Evolutionary conservation across 1,140 invertebrate species (phyloP), one percentile per base, ranked within the genome.

Genomic region (Eriosoma lanigerum): DNA sequence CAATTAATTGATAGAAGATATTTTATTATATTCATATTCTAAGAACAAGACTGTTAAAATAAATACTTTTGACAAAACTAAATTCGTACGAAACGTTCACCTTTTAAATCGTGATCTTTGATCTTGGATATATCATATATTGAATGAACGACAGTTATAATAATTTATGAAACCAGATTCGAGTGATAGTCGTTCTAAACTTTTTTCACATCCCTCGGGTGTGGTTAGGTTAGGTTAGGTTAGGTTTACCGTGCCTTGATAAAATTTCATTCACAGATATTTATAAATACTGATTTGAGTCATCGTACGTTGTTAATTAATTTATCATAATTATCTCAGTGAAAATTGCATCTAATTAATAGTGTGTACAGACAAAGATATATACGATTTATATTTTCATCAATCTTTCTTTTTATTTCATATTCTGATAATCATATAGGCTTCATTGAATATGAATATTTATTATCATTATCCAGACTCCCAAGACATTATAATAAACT

Each of bases 131-230:
- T 64, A n/a, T n/a, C 19, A 19, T 38, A n/a, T 38, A 19, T 19
- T 13, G 56, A 32, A 32, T 32, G n/a, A n/a, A 26, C 9, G 62
- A 66, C 32, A 3, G n/a, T n/a, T 12, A 44, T 48, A 48, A 48
- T 68, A 13, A 68, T 32, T 73, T 73, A 73, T 73, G 19, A 32
- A 54, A 73, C 70, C 44, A 13, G n/a, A 70, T 70, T 70, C 21
- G 2, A 15, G 66, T 26, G 21, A 48, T 70, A 1, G 66, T 24
- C n/a, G 38, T 21, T 68, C 8, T 24, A 48, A 24, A n/a, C 8
- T 26, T 73, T 54, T 73, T 10, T 1, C 3, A 2, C 19, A 52
- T 50, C 9, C 10, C 0, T 54, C 48, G 50, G 52, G 29, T 73
- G 15, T 32, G 50, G 32, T 38, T 38, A 38, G 8, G 70, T 73